Conservation (phyloP, 2,888 invertebrate species). For the Yponomeuta plumbellus region DNA sequence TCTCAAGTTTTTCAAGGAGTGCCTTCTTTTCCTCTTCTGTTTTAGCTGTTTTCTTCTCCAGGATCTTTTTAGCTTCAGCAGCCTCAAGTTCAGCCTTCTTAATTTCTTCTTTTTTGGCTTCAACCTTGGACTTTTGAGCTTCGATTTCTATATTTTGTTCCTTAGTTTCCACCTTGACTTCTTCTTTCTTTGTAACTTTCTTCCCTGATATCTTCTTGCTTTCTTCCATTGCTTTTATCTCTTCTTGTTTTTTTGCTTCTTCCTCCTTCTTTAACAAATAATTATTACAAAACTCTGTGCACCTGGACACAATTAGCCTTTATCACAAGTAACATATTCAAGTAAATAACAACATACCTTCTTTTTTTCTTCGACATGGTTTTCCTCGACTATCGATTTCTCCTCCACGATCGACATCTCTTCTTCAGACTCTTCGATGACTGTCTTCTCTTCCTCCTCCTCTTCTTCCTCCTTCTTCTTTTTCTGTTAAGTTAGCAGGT, state of each 20-base stretch:
- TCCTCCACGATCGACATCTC: conserved; percentile 69
- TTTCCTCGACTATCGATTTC: conserved; percentile 68
- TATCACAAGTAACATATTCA: not conserved
- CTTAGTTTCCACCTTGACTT: conserved; percentile 47
- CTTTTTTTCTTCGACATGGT: conserved; percentile 68
- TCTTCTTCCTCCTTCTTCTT: conserved; percentile 70
- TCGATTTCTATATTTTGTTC: conserved; percentile 39
- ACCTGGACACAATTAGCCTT: conserved; percentile 14
- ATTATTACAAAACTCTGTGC: no score
- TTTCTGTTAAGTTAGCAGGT: conserved; percentile 41
- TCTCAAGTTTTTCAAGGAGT: conserved; percentile 68
- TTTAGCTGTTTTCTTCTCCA: conserved; percentile 67
- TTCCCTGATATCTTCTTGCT: conserved; percentile 53
- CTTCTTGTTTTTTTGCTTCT: conserved; percentile 26
- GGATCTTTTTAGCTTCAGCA: conserved; percentile 65
- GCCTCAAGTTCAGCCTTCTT: conserved; percentile 58
- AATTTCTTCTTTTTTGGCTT: conserved; percentile 49
- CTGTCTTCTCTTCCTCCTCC: conserved; percentile 61
- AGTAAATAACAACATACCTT: conserved; percentile 37
- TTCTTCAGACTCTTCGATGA: conserved; percentile 69
- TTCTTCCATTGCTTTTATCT: conserved; percentile 29
- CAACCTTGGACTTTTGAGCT: conserved; percentile 33
- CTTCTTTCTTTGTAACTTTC: conserved; percentile 57
- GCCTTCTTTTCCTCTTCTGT: conserved; percentile 71
- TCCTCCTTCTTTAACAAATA: not conserved